phyloP scores from a whole-genome alignment of 2,888 invertebrate genomes.

The Ormyrus thymus region DNA sequence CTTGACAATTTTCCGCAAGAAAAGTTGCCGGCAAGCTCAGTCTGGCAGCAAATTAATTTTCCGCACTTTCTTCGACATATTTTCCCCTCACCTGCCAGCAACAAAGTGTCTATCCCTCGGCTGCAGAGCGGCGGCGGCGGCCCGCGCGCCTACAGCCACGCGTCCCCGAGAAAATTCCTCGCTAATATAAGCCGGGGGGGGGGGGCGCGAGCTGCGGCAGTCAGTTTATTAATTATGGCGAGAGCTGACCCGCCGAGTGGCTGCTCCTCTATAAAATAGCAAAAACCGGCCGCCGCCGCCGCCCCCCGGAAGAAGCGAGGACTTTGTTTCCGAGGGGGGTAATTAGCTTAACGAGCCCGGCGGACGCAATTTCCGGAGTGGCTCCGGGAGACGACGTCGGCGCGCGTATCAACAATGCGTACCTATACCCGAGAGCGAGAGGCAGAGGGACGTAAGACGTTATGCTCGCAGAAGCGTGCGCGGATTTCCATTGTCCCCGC shows the following conservation, averaged over 20 bases:
- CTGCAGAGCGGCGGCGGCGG: too few relatives aligned
- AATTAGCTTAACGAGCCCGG: conserved; percentile 47
- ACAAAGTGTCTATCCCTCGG: too few relatives aligned
- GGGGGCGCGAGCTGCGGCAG: not conserved
- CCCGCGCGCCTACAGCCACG: too few relatives aligned
- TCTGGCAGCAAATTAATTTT: too few relatives aligned
- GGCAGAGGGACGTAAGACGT: conserved; percentile 18
- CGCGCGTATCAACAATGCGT: conserved; percentile 20
- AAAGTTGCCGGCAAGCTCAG: too few relatives aligned
- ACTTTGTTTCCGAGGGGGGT: conserved; percentile 23
- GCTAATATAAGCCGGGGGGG: not conserved
- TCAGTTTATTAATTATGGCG: conserved; percentile 21
- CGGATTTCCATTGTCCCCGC: conserved; percentile 30
- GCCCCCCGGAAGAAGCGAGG: not conserved
- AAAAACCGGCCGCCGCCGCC: too few relatives aligned
- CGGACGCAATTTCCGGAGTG: conserved; percentile 29
- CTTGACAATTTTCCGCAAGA: too few relatives aligned
- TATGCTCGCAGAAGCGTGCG: conserved; percentile 7
- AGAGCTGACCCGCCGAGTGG: not conserved
- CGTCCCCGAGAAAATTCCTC: too few relatives aligned
- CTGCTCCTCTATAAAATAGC: too few relatives aligned
- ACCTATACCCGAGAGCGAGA: not conserved
- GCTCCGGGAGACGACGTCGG: not conserved
- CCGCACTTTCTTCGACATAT: too few relatives aligned
- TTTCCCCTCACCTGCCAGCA: too few relatives aligned